Percentiles rank a stretch among this genome's conserved stretches.
Evolutionary conservation across 2,888 invertebrate species (phyloP).

Genomic region (Agrenia bidenticulata): DNA sequence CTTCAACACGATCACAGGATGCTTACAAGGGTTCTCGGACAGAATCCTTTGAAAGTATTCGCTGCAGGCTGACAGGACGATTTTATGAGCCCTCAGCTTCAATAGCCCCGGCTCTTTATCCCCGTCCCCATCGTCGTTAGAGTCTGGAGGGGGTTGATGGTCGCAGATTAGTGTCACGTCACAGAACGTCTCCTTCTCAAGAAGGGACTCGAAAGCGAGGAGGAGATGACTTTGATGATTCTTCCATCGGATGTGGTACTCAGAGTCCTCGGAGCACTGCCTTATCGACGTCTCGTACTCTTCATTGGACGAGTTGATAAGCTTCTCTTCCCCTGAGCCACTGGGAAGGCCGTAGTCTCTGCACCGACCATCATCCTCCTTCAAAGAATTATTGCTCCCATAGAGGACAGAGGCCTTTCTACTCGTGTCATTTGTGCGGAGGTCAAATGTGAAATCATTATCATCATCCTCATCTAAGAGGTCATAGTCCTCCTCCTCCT

Average conservation of each 20-base stretch:
- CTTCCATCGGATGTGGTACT: constrained; percentile 66
- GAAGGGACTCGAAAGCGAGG: constrained; percentile 81
- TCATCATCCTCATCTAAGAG: constrained; percentile 3
- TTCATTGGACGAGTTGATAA: background rate
- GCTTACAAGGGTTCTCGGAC: constrained; percentile 88
- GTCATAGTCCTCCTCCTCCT: background rate
- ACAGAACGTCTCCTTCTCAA: constrained; percentile 81
- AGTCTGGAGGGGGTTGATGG: constrained; percentile 10
- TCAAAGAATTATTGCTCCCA: too few relatives aligned
- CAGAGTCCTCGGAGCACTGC: background rate
- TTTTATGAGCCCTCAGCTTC: constrained; percentile 80
- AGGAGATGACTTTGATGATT: constrained; percentile 87
- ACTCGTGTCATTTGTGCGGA: too few relatives aligned
- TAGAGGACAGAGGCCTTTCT: too few relatives aligned
- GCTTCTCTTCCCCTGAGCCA: background rate
- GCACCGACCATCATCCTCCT: too few relatives aligned
- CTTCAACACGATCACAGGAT: constrained; percentile 87
- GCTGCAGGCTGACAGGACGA: constrained; percentile 78
- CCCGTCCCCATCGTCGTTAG: constrained; percentile 5
- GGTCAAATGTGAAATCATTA: constrained; percentile 1
- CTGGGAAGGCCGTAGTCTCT: background rate
- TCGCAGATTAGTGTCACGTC: constrained; percentile 84
- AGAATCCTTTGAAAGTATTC: constrained; percentile 87
- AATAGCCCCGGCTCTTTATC: constrained; percentile 9
- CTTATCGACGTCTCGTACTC: constrained; percentile 8